Evolutionary conservation across 2,797 vertebrate species (phyloP).

Genomic region (Poecile montanus): DNA sequence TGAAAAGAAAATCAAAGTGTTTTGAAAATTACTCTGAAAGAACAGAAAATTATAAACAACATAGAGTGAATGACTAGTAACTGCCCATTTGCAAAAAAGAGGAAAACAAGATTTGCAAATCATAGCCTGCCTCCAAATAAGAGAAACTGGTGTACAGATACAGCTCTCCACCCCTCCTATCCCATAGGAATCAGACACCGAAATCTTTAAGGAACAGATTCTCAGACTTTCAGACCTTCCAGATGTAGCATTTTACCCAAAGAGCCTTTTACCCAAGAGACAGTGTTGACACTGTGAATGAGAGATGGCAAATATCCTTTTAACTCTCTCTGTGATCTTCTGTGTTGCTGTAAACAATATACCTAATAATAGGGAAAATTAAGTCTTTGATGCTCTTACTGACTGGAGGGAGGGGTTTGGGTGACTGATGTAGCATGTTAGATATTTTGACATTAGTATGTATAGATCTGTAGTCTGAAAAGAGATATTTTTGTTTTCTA

Average conservation of each 20-base stretch:
- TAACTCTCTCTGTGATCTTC: slow-evolving; percentile 43
- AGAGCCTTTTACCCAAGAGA: not conserved
- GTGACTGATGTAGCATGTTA: not conserved
- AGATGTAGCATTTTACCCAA: slow-evolving; percentile 19
- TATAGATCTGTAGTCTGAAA: not conserved
- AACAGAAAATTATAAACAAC: slow-evolving; percentile 61
- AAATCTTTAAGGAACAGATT: not conserved
- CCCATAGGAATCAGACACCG: not conserved
- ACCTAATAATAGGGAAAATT: not conserved
- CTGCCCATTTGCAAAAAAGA: slow-evolving; percentile 30
- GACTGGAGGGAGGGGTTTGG: not conserved
- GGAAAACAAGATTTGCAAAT: slow-evolving; percentile 15
- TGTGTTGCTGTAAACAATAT: slow-evolving; percentile 5
- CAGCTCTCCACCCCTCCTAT: not conserved
- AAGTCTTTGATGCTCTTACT: slow-evolving; percentile 15
- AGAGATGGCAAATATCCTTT: slow-evolving; percentile 25
- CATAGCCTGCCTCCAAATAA: not conserved
- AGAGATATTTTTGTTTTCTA: not conserved
- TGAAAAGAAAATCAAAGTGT: slow-evolving; percentile 68
- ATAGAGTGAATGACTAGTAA: slow-evolving; percentile 39
- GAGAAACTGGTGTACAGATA: not conserved
- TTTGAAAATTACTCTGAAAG: slow-evolving; percentile 61
- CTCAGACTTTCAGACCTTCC: not conserved
- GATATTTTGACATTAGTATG: not conserved
- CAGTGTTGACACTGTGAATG: slow-evolving; percentile 21